Base-by-base conservation (phyloP, 2,888 invertebrate species). In the Cataglyphis rosenhaueri region DNA sequence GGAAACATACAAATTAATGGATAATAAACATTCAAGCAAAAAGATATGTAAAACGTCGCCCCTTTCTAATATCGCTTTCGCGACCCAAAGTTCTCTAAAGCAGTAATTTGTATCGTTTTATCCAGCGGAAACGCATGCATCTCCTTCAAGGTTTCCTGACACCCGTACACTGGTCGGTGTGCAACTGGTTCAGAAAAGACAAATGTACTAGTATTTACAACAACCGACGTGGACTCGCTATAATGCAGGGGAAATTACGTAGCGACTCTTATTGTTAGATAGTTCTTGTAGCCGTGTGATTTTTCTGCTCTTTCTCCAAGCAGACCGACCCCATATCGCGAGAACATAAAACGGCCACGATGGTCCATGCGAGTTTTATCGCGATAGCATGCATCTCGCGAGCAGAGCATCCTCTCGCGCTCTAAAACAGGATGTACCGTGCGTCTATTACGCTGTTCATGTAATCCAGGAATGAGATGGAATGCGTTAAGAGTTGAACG, bases 361-460 rank as follows among this genome's bases (percentile, higher is more conserved):
- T 55, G 75, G 76, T 68, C 83, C 81, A 85, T 61, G 85, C 68
- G 78, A 82, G 78, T 73, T 68, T 83, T 65, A 73, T 78, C 84
- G 65, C 48, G 44, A 71, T 84, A 65, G 61, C 75, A 70, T 59
- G 78, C 48, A 29, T 76, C 66, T 76, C 62, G 25, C 44, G 74
- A 48, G 61, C n/a, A 8, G 41, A 9, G 44, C 8, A 62, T 76
- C 75, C 76, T 66, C 78, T 70, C 70, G 70, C 70, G 44, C n/a
- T 59, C 44, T 79, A 79, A 70, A 79, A 70, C 78, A 79, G 78
- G 35, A 71, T 41, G 29, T 78, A 32, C 78, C 18, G 76, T 15
- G 57, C 78, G 70, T 59, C 78, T 70, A 59, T 59, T 70, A 70
- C 78, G 57, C 70, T 78, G 70, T 57, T 57, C 70, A 59, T 78